Evolutionary conservation across 2,113 vertebrate genomes (phyloP).

Genomic region (Calidris pygmaea): DNA sequence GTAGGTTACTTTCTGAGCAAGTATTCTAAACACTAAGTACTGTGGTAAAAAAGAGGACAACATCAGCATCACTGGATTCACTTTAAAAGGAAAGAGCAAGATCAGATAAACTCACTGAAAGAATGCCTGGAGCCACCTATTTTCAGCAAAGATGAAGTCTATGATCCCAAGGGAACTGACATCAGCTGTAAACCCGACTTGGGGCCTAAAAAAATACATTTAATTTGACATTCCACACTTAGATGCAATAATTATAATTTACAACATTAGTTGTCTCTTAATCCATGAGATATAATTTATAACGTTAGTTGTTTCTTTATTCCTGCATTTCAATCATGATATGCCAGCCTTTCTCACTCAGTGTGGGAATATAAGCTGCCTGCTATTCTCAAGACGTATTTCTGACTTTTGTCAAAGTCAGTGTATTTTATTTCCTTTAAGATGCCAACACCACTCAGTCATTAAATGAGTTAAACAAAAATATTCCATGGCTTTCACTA

Average conservation of each 20-base stretch:
- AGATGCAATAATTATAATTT: not conserved
- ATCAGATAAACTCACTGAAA: not conserved
- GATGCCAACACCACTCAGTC: not conserved
- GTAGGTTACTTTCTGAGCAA: not conserved
- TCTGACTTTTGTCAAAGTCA: slow-evolving; percentile 39
- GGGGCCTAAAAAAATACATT: not conserved
- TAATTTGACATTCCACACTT: not conserved
- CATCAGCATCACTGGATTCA: not conserved
- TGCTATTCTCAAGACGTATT: slow-evolving; percentile 28
- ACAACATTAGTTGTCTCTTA: not conserved
- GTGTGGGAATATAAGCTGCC: slow-evolving; percentile 1
- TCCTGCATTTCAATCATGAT: not conserved
- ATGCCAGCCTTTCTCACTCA: not conserved
- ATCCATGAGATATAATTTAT: not conserved
- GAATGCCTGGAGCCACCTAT: not conserved
- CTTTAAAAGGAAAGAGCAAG: not conserved
- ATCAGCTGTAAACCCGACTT: not conserved
- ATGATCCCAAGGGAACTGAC: not conserved
- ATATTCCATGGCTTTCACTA: not conserved
- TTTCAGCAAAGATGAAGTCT: not conserved
- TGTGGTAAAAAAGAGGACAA: not conserved
- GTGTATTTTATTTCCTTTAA: slow-evolving; percentile 16
- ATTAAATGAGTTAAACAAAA: slow-evolving; percentile 16
- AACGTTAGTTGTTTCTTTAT: not conserved
- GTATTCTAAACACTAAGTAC: not conserved